A percentile compares a stretch with the other conserved stretches of the same genome.
Evolutionary conservation across 1,140 invertebrate genomes (phyloP).

Genomic region (Sitobion miscanthi): DNA sequence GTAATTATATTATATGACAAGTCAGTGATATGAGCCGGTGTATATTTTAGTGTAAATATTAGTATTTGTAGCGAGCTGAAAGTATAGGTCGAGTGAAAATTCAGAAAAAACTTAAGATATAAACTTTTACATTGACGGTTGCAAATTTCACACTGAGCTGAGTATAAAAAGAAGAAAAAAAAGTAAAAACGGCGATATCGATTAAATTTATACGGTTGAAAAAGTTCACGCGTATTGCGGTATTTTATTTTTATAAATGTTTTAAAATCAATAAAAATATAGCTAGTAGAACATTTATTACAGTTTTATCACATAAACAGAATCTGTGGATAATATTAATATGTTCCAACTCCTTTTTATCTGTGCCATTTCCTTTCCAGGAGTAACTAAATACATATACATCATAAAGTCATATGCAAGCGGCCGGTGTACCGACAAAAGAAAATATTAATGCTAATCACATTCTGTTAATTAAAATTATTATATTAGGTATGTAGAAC

Average conservation of each 20-base stretch:
- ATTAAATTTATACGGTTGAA: not conserved
- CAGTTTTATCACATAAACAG: not conserved
- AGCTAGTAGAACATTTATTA: not conserved
- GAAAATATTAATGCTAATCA: not conserved
- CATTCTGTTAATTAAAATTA: not conserved
- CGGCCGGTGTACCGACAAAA: not conserved
- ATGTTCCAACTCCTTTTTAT: not conserved
- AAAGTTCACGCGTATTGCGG: not conserved
- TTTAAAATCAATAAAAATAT: not conserved
- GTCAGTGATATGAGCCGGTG: not conserved
- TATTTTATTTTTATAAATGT: not conserved
- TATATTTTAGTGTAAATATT: not conserved
- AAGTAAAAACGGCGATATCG: not conserved
- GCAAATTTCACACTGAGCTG: not conserved
- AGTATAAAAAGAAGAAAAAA: not conserved
- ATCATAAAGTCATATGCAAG: not conserved
- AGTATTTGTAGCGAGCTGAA: not conserved
- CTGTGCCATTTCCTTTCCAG: not conserved
- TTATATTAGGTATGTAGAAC: no score
- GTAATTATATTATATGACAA: not conserved
- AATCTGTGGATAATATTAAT: not conserved
- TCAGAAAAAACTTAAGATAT: not conserved
- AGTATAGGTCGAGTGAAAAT: not conserved
- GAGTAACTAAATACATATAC: not conserved
- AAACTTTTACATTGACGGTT: not conserved